Evolutionary conservation across 2,888 invertebrate genomes (phyloP).

Genomic region (Terebella lapidaria): DNA sequence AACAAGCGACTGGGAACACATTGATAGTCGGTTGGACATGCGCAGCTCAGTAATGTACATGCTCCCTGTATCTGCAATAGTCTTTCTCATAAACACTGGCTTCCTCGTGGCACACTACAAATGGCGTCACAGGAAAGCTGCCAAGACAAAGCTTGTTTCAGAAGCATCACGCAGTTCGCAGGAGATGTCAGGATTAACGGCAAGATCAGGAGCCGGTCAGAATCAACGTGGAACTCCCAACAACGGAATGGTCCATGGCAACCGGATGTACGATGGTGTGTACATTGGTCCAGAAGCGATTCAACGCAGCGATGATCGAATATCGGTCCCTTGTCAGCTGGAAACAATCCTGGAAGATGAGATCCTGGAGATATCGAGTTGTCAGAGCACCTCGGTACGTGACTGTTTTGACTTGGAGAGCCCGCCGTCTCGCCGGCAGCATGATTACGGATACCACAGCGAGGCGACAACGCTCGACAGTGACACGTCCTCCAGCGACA

Average conservation of each 20-base stretch:
- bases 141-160: conserved; percentile 11
- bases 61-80: conserved; percentile 20
- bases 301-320: conserved; percentile 5
- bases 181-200: conserved; percentile 18
- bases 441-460: neutral
- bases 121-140: conserved; percentile 1
- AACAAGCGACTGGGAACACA: conserved; percentile 14
- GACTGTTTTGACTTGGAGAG: neutral
- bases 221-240: conserved; percentile 2
- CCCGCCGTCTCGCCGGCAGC: neutral
- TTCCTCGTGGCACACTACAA: conserved; percentile 21
- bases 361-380: conserved; percentile 12
- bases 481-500: neutral
- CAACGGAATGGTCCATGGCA: neutral
- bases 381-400: neutral
- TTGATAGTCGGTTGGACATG: conserved; percentile 20
- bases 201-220: neutral
- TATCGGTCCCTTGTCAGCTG: conserved; percentile 13
- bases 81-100: conserved; percentile 21
- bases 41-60: conserved; percentile 22
- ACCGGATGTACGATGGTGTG: conserved; percentile 2
- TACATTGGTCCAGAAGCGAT: conserved; percentile 2
- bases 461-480: neutral
- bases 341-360: conserved; percentile 24
- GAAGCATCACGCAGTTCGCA: conserved; percentile 15